Conservation (phyloP, 2,888 invertebrate genomes). For the Tenthredo notha region DNA sequence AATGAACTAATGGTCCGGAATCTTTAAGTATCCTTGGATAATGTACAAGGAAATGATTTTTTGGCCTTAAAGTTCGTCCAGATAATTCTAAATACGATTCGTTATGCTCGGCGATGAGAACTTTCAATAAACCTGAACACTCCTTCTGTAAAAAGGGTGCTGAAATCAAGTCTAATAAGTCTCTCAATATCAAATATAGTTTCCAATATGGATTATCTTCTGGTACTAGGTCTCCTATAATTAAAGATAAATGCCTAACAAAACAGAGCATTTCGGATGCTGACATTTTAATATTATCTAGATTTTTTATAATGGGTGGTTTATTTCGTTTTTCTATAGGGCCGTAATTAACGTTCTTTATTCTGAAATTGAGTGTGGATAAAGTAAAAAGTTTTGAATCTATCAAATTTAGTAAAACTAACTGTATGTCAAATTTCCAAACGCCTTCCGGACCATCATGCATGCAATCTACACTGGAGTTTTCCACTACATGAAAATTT, state of each 20-base stretch:
- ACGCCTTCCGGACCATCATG: background rate
- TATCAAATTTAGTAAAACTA: background rate
- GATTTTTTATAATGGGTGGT: background rate
- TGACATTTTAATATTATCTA: constrained; percentile 53
- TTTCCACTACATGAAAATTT: background rate
- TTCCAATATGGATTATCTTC: constrained; percentile 55
- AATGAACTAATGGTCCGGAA: too few relatives aligned
- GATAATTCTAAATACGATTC: too few relatives aligned
- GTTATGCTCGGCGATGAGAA: background rate
- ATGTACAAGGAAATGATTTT: too few relatives aligned
- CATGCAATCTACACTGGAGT: background rate
- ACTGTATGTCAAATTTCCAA: background rate
- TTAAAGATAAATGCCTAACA: too few relatives aligned
- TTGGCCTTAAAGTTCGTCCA: too few relatives aligned
- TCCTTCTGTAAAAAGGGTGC: background rate
- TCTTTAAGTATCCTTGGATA: too few relatives aligned
- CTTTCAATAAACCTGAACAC: background rate
- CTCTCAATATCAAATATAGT: constrained; percentile 44
- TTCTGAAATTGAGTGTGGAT: background rate
- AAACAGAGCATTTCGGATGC: constrained; percentile 58
- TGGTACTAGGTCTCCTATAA: constrained; percentile 56
- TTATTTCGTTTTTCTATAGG: background rate
- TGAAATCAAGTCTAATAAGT: background rate
- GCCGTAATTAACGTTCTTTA: background rate
- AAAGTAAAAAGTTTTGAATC: background rate